Conservation (phyloP, 1,140 invertebrate genomes). For the Magallana gigas region DNA sequence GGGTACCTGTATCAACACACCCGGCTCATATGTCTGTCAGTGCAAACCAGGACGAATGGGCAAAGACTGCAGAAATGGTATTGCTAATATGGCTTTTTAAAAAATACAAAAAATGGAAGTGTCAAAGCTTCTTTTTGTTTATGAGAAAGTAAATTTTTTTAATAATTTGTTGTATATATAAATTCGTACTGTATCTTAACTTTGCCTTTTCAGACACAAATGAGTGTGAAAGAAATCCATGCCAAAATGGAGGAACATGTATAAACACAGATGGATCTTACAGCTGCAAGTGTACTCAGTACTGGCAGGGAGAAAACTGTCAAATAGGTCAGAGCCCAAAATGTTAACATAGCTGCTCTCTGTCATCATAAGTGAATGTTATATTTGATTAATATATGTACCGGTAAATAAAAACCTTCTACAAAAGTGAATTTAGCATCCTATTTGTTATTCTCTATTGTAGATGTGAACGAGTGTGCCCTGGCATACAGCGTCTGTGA, state of each 20-base stretch:
- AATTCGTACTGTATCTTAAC: not conserved
- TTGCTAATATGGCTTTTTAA: not conserved
- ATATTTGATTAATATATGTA: too few relatives aligned
- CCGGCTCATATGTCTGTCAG: slow-evolving; percentile 57
- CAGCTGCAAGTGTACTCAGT: slow-evolving; percentile 88
- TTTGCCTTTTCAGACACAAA: slow-evolving; percentile 45
- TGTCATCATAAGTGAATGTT: too few relatives aligned
- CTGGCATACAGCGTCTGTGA: slow-evolving; percentile 32
- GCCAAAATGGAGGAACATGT: slow-evolving; percentile 96
- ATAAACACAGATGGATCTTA: slow-evolving; percentile 84
- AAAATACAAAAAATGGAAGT: not conserved
- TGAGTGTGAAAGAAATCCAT: slow-evolving; percentile 81
- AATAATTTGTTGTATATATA: not conserved
- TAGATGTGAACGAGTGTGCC: slow-evolving; percentile 36
- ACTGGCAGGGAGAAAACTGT: slow-evolving; percentile 97
- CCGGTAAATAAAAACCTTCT: too few relatives aligned
- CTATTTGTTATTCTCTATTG: not conserved
- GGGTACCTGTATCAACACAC: slow-evolving; percentile 55
- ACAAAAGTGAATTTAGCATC: too few relatives aligned
- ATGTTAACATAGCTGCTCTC: too few relatives aligned
- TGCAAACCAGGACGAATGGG: slow-evolving; percentile 39
- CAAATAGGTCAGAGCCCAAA: slow-evolving; percentile 80
- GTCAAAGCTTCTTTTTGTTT: not conserved
- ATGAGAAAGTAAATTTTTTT: not conserved
- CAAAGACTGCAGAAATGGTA: slow-evolving; percentile 78